These are phyloP conservation scores for Lophius piscatorius DNA, from an alignment of 2,113 vertebrate species.

Conservation along the genomic window DNA sequence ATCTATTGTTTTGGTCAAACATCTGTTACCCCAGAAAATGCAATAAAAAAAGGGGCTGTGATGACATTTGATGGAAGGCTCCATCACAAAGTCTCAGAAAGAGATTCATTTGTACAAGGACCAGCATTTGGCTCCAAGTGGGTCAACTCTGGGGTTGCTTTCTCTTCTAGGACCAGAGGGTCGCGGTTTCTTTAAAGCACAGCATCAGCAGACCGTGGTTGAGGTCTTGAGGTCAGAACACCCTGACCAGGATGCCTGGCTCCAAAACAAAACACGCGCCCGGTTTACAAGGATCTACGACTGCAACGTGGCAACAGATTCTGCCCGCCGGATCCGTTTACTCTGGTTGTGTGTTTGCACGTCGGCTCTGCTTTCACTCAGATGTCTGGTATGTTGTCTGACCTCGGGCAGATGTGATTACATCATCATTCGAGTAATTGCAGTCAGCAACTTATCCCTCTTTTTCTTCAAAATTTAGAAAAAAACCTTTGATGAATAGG, in stretches of 20 bases:
- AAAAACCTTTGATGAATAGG: too few relatives aligned
- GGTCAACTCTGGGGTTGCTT: constrained; percentile 16
- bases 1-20: constrained; percentile 22
- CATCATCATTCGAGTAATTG: too few relatives aligned
- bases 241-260: constrained; percentile 45
- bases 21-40: constrained; percentile 40
- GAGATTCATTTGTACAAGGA: neutral
- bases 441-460: too few relatives aligned
- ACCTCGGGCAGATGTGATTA: neutral
- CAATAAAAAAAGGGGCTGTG: constrained; percentile 18
- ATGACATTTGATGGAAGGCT: constrained; percentile 2
- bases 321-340: constrained; percentile 10
- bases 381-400: neutral
- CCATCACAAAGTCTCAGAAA: neutral
- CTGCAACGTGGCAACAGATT: constrained; percentile 65
- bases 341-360: neutral
- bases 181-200: constrained; percentile 15
- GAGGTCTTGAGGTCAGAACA: constrained; percentile 69
- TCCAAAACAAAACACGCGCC: constrained; percentile 61
- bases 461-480: too few relatives aligned
- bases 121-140: too few relatives aligned
- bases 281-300: constrained; percentile 36
- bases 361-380: neutral
- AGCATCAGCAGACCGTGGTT: constrained; percentile 57
- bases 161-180: constrained; percentile 18